Evolutionary conservation across 2,113 vertebrate genomes (phyloP), one percentile per base, ranked within the genome.

Genomic region (Lepisosteus osseus): DNA sequence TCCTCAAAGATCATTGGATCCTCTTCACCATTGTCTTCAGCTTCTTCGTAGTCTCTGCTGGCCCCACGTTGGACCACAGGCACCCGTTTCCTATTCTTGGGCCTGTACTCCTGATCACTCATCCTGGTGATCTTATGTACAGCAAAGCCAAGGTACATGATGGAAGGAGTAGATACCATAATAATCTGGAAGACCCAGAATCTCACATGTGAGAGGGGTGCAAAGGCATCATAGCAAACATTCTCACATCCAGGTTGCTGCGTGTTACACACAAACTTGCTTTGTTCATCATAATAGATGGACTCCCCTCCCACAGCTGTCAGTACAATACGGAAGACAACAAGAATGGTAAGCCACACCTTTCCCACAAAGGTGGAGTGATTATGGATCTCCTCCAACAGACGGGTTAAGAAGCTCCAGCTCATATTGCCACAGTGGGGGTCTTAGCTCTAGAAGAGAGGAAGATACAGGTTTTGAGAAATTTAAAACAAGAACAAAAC

Each of bases 111-210:
- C 0, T 54, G 61, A 0, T 93, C 91, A 0, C 84, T 87, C 77
- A 82, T 86, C 61, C 92, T 91, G 4, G 93, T 90, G 0, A 96
- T 94, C 73, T 90, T 93, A 82, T 96, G 95, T 90, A 96, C 91
- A 71, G 95, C 94, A 0, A 93, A 96, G 70, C 93, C 95, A 78
- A 96, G 86, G 81, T 96, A 96, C 76, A 96, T 91, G 44, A 96
- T 91, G 0, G 95, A 95, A 0, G 95, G 95, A 0, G 88, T 95
- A 0, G 93, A 91, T 78, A 96, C 93, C 85, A 94, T 72, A 77
- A 96, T 96, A 59, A 95, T 92, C 86, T 96, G 95, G 78, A 96
- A 96, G 79, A 96, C 87, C 94, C 95, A 96, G 85, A 94, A 96
- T 15, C 94, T 85, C 13, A 95, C 89, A 0, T 96, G 95, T 0